Percentiles rank a stretch among this genome's conserved stretches.
These are phyloP conservation scores for Macropodus opercularis DNA, from an alignment of 2,797 vertebrate species.

Conservation along the genomic window DNA sequence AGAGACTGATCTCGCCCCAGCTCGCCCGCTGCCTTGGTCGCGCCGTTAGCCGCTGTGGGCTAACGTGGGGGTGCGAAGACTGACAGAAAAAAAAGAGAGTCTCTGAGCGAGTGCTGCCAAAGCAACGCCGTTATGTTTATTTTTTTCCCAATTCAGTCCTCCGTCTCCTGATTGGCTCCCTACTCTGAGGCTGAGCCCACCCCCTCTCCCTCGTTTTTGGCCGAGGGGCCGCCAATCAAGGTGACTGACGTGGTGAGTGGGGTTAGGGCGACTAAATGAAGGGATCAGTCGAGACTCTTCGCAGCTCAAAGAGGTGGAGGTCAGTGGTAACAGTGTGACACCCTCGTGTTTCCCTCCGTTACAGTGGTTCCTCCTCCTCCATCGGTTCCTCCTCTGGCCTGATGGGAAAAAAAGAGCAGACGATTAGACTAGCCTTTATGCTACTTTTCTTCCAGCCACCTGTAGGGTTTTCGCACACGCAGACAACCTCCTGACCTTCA, in stretches of 20 bases:
- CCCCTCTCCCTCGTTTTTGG: constrained; percentile 67
- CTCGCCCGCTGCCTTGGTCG: constrained; percentile 41
- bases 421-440: background rate
- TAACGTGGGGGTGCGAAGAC: constrained; percentile 58
- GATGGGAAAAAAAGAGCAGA: constrained; percentile 23
- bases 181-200: constrained; percentile 75
- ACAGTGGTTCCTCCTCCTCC: constrained; percentile 96
- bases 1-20: constrained; percentile 24
- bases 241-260: constrained; percentile 71
- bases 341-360: constrained; percentile 70
- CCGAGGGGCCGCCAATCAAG: constrained; percentile 74
- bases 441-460: background rate
- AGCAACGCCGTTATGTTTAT: constrained; percentile 51
- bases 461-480: too few species aligned
- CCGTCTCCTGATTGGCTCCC: constrained; percentile 78
- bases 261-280: constrained; percentile 76
- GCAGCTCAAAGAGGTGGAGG: constrained; percentile 70
- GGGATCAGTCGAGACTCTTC: constrained; percentile 74
- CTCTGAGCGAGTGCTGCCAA: constrained; percentile 59
- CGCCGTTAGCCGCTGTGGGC: constrained; percentile 51
- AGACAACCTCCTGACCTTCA: background rate
- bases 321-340: constrained; percentile 68
- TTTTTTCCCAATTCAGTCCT: constrained; percentile 66
- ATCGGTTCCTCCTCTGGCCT: constrained; percentile 94
- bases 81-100: constrained; percentile 69